Base-by-base conservation (phyloP, 2,113 vertebrate genomes). In the Stigmatopora nigra region DNA sequence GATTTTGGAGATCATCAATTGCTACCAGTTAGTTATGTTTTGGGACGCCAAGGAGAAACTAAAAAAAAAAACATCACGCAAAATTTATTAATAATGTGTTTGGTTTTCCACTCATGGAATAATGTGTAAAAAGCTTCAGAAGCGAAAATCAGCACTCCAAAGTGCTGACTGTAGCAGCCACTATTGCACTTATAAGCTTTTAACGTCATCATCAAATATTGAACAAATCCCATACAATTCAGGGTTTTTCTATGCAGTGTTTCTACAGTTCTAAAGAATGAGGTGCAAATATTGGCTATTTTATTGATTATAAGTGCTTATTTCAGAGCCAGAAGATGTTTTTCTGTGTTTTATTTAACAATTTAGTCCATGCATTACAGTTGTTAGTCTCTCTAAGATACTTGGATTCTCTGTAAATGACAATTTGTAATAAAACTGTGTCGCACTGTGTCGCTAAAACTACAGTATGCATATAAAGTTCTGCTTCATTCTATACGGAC, bases 191-290 rank as follows among this genome's bases (percentile, higher is more conserved):
- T 61, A 31, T 31, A 52, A 67, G 79, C 81, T 84, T 84, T 83
- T 82, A 82, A 75, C 71, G 63, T 67, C 48, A 45, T 61, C 71
- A 78, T 86, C 63, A 84, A 86, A 81, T 78, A 86, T 84, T 84
- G 70, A 61, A 87, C 35, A 22, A 6, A 58, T 35, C 64, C 71
- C 73, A 68, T 57, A 61, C 53, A 69, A 49, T 47, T 64, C 36
- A 52, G 63, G 53, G 70, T 64, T 20, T 61, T 62, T 76, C 67
- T 75, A 5, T 45, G 38, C 51, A 38, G 68, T 3, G 47, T 68
- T 36, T 38, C 6, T 1, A 41, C 9, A 3, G 64, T 41, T 78
- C 63, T 31, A 55, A n/a, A 4, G 56, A 67, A 56, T 41, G 48
- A 41, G 8, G 3, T 25, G 72, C 49, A 67, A 45, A 57, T 0